Conservation (phyloP, 35 echinoderm and acorn worm genomes). For the Lytechinus pictus region DNA sequence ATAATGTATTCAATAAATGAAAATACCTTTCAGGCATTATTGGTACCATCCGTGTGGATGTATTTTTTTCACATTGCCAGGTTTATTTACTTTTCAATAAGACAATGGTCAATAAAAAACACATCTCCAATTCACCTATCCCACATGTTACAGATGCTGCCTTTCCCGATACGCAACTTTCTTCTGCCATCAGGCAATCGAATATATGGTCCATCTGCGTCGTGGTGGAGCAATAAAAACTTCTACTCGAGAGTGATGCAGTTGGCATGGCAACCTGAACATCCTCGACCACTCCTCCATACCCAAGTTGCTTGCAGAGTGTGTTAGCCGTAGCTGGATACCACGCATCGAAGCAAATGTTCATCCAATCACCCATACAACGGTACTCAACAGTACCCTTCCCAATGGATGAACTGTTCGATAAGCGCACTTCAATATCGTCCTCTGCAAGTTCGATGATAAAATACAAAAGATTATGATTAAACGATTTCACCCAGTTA, state of each 20-base stretch:
- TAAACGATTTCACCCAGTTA: too few species aligned
- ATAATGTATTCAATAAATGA: too few species aligned
- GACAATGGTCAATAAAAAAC: too few species aligned
- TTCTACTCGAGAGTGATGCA: neutral
- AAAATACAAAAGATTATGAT: too few species aligned
- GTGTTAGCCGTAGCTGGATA: neutral
- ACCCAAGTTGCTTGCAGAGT: neutral
- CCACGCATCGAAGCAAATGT: slow-evolving; percentile 16
- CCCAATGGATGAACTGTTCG: neutral
- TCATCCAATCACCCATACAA: slow-evolving; percentile 1
- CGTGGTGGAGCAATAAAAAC: neutral
- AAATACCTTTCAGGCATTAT: too few species aligned
- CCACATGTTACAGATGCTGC: slow-evolving; percentile 15
- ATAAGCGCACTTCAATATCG: neutral
- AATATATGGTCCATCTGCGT: neutral
- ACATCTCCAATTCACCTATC: neutral
- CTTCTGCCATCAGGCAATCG: slow-evolving; percentile 13
- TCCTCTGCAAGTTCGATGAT: neutral
- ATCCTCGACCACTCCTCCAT: neutral
- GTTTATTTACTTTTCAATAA: too few species aligned
- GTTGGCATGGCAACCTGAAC: neutral
- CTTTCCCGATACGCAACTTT: neutral
- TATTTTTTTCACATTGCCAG: too few species aligned
- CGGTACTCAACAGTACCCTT: slow-evolving; percentile 7
- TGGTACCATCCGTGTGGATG: too few species aligned